A percentile compares a stretch with the other conserved stretches of the same genome.
Conservation (phyloP, 2,888 invertebrate species). For the Hermodice carunculata region DNA sequence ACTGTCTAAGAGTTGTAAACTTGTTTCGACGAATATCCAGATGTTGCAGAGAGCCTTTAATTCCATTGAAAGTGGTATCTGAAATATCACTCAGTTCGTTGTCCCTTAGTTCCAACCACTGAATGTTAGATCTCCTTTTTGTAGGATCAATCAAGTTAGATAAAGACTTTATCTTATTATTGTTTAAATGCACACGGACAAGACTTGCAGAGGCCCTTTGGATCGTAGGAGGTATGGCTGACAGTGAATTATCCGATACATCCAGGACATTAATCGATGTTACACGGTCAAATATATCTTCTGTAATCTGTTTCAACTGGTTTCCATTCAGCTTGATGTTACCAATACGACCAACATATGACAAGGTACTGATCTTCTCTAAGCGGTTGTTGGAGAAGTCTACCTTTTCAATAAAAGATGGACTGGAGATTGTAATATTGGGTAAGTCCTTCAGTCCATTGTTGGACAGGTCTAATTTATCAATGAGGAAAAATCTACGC, state of each 20-base stretch:
- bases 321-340: slow-evolving; percentile 16
- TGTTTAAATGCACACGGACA: slow-evolving; percentile 10
- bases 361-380: slow-evolving; percentile 4
- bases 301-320: slow-evolving; percentile 7
- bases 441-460: slow-evolving; percentile 16
- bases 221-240: slow-evolving; percentile 18
- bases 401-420: slow-evolving; percentile 24
- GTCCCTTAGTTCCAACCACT: slow-evolving; percentile 13
- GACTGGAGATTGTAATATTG: slow-evolving; percentile 14
- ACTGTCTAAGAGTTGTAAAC: not conserved
- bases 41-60: slow-evolving; percentile 8
- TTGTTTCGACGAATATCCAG: slow-evolving; percentile 17
- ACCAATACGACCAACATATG: slow-evolving; percentile 19
- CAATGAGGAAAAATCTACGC: slow-evolving; percentile 12
- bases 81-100: slow-evolving; percentile 6
- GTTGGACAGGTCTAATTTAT: slow-evolving; percentile 18
- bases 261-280: slow-evolving; percentile 16
- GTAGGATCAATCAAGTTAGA: slow-evolving; percentile 24
- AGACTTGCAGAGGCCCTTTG: slow-evolving; percentile 21
- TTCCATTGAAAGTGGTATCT: slow-evolving; percentile 6
- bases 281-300: slow-evolving; percentile 16
- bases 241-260: slow-evolving; percentile 19
- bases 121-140: slow-evolving; percentile 20
- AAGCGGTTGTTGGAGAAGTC: slow-evolving; percentile 28
- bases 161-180: slow-evolving; percentile 16